Percentiles rank a stretch among this genome's conserved stretches.
phyloP scores from a whole-genome alignment of 64 coral and sea anemone genomes.

The Montipora capricornis region DNA sequence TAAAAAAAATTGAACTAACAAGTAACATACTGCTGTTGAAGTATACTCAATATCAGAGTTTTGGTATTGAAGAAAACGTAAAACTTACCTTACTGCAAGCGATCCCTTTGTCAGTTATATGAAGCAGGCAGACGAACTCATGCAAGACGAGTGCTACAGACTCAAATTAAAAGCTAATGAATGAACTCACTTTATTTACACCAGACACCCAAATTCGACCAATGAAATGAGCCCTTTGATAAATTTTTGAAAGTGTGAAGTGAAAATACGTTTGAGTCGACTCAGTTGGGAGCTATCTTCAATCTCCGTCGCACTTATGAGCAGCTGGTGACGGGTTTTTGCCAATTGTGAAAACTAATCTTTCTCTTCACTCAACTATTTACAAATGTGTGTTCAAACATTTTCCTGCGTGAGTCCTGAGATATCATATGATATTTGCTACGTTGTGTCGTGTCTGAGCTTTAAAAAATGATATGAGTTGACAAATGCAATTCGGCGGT shows the following conservation, averaged over 20 bases:
- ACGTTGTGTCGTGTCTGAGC: not conserved
- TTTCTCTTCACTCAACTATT: not conserved
- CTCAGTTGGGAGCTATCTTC: slow-evolving; percentile 10
- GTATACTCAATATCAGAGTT: not conserved
- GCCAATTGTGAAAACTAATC: not conserved
- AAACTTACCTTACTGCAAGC: slow-evolving; percentile 9
- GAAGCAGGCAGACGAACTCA: not conserved
- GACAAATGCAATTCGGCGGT: not conserved
- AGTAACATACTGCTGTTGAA: not conserved
- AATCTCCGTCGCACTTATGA: slow-evolving; percentile 18
- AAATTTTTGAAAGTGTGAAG: not conserved
- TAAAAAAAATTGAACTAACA: not conserved
- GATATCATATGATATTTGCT: not conserved
- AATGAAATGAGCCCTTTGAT: not conserved
- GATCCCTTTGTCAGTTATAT: not conserved
- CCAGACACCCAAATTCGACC: not conserved
- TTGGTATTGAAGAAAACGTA: not conserved
- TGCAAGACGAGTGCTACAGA: not conserved
- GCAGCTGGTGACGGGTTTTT: not conserved
- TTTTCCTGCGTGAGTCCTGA: not conserved
- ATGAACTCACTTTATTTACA: slow-evolving; percentile 14
- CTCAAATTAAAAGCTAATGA: slow-evolving; percentile 28
- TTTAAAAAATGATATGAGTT: not conserved
- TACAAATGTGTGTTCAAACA: not conserved
- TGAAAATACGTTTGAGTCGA: slow-evolving; percentile 38